Base-by-base conservation (phyloP, 2,113 vertebrate species). In the Larimichthys crocea region DNA sequence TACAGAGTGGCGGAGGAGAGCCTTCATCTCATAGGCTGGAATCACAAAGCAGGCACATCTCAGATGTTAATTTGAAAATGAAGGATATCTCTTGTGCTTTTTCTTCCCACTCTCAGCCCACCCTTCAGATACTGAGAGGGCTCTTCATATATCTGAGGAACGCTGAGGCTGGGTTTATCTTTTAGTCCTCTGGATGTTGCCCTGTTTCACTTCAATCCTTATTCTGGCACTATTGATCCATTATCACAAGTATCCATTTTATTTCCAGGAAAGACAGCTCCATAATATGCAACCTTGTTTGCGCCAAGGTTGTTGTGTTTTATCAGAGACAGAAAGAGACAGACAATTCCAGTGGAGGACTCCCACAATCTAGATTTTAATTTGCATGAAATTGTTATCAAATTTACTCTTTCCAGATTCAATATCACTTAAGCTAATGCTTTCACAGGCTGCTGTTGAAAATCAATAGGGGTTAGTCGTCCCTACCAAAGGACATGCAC, bases 401-500 rank as follows among this genome's bases (percentile, higher is more conserved):
- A 83, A 92, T 89, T 87, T 88, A 35, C 68, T 82, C 62, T 68
- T 88, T 84, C 73, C 72, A 77, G 56, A 88, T 90, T 90, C 79
- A 81, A 84, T 92, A 91, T 92, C 79, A 89, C 74, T 92, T 87
- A 88, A 89, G 80, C 56, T 24, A 74, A 50, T 50, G 66, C 80
- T 87, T 73, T 88, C 78, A 72, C 82, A 80, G 74, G 67, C 53
- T 3, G 71, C 76, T 76, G 88, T 79, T 89, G 56, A 88, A 91
- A 93, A 94, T 94, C 88, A 79, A 92, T 94, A 76, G 42, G 50
- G 86, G 85, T 87, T 90, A 87, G 70, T 88, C 83, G 82, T 90
- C 77, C 75, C 69, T 53, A 85, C 60, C 77, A 90, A 87, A 92
- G 76, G 78, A 89, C 87, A 86, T 15, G 59, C 44, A 77, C 74